Evolutionary conservation across 2,888 invertebrate genomes (phyloP).

Genomic region (Scaptomyza polygonia): DNA sequence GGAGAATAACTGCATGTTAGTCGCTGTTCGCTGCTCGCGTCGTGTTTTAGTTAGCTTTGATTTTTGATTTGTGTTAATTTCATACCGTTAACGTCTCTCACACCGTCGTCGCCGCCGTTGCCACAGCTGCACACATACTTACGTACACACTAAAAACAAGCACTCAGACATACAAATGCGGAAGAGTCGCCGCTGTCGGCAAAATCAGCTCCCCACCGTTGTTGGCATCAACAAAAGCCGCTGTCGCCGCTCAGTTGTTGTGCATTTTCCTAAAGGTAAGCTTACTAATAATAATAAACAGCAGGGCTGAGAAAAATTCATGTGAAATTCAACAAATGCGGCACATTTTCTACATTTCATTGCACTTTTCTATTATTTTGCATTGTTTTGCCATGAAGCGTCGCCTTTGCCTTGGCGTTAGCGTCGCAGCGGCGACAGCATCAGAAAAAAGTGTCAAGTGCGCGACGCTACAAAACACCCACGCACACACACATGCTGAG

Average conservation of each 20-base stretch:
- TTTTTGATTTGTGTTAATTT: constrained; percentile 53
- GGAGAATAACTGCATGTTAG: constrained; percentile 59
- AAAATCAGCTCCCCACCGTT: constrained; percentile 42
- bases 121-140: constrained; percentile 16
- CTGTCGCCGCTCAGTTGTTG: constrained; percentile 49
- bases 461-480: constrained; percentile 33
- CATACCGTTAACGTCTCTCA: constrained; percentile 30
- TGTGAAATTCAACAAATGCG: constrained; percentile 47
- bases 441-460: constrained; percentile 62
- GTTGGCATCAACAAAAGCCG: constrained; percentile 32
- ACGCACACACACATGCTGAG: constrained; percentile 7
- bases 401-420: constrained; percentile 30
- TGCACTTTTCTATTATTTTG: constrained; percentile 43
- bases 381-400: constrained; percentile 44
- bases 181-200: constrained; percentile 59
- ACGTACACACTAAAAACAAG: constrained; percentile 23
- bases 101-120: constrained; percentile 31
- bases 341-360: constrained; percentile 40
- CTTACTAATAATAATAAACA: constrained; percentile 5
- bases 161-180: constrained; percentile 53
- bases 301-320: constrained; percentile 18
- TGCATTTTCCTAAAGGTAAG: constrained; percentile 66
- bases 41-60: constrained; percentile 39
- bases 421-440: constrained; percentile 19
- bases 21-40: constrained; percentile 43